These are phyloP conservation scores for Erebia aethiops DNA, from an alignment of 2,888 invertebrate genomes.

Conservation along the genomic window DNA sequence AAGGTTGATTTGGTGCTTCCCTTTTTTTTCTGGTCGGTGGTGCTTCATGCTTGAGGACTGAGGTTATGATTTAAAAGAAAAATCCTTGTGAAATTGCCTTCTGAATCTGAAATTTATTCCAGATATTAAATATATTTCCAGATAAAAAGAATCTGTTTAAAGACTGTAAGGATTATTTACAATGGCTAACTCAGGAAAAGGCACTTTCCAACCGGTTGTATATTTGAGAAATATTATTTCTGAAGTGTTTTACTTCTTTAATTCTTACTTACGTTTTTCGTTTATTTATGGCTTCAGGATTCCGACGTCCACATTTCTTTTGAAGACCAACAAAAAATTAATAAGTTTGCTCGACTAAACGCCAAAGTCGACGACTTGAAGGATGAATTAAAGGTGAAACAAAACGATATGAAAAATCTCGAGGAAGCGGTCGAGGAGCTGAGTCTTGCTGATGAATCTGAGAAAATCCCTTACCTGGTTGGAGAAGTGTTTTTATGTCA, in stretches of 20 bases:
- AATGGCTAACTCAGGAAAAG: slow-evolving; percentile 82
- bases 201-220: slow-evolving; percentile 87
- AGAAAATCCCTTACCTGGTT: slow-evolving; percentile 90
- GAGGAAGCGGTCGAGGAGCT: slow-evolving; percentile 96
- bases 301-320: slow-evolving; percentile 96
- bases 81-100: background rate
- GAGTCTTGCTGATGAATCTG: slow-evolving; percentile 88
- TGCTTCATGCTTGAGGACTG: too few species aligned
- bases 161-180: background rate
- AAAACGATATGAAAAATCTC: slow-evolving; percentile 95
- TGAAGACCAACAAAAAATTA: slow-evolving; percentile 99
- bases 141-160: background rate
- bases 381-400: slow-evolving; percentile 92
- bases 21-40: too few species aligned
- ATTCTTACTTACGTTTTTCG: slow-evolving; percentile 27
- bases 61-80: too few species aligned
- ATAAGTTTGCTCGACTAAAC: slow-evolving; percentile 96
- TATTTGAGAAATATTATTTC: background rate
- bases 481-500: slow-evolving; percentile 95
- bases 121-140: slow-evolving; percentile 4
- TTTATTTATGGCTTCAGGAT: slow-evolving; percentile 80
- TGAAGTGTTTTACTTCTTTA: slow-evolving; percentile 16
- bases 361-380: slow-evolving; percentile 95
- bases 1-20: too few species aligned
- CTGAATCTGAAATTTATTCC: slow-evolving; percentile 24